These are phyloP conservation scores for Nipponacmea schrenckii DNA, from an alignment of 2,888 invertebrate species.

Conservation along the genomic window DNA sequence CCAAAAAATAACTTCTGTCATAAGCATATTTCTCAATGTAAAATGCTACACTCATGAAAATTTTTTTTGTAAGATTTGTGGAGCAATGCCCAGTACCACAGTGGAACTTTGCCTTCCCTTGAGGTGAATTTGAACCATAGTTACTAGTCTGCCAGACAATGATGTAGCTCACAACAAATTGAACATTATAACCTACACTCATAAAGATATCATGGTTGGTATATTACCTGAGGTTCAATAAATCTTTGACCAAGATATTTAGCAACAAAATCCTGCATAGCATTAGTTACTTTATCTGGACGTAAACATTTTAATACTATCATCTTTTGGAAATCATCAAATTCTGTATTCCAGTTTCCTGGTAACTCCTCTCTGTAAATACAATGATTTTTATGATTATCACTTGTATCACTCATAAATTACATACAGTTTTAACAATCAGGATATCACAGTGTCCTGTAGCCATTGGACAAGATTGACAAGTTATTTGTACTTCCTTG, in stretches of 20 bases:
- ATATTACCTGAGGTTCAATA: conserved; percentile 68
- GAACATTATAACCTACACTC: too few species aligned
- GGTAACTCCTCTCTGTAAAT: conserved; percentile 66
- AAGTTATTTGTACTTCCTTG: too few species aligned
- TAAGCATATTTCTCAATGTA: too few species aligned
- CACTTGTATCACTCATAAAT: background rate
- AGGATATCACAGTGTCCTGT: too few species aligned
- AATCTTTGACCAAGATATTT: conserved; percentile 67
- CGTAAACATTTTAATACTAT: conserved; percentile 66
- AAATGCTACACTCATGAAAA: too few species aligned
- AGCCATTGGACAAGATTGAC: too few species aligned
- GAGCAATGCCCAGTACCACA: too few species aligned
- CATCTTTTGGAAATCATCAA: conserved; percentile 67
- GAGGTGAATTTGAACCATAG: background rate
- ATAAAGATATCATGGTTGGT: too few species aligned
- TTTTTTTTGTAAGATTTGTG: too few species aligned
- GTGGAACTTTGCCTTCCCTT: background rate
- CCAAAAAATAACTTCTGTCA: too few species aligned
- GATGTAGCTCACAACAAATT: too few species aligned
- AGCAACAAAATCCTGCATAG: conserved; percentile 71
- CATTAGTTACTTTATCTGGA: conserved; percentile 67
- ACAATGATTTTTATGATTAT: background rate
- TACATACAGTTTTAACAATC: too few species aligned
- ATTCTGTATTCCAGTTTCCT: conserved; percentile 59
- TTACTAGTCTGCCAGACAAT: background rate